Base-by-base conservation (phyloP, 2,113 vertebrate genomes). In the Phylloscopus whistleri region DNA sequence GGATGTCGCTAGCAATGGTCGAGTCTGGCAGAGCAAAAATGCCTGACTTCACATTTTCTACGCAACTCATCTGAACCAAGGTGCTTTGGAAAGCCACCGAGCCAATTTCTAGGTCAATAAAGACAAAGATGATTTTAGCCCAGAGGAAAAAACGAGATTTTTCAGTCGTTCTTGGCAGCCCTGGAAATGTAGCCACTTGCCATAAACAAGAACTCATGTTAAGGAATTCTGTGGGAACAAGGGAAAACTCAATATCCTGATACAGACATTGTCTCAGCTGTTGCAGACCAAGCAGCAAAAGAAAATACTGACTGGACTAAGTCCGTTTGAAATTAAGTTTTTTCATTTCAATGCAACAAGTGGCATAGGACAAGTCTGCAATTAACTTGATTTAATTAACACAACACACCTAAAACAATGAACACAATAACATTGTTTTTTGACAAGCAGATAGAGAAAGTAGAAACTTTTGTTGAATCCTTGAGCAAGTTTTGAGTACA, bases 1-100 rank as follows among this genome's bases (percentile, higher is more conserved):
- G 28, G 12, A n/a, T 60, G 3, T 8, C 31, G 30, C 28, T 6
- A 59, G 43, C 37, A 90, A 16, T n/a, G 13, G 39, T 10, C 4
- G 11, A 48, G 30, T 4, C 12, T 64, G 66, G 16, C 20, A 92
- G 14, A 75, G 33, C 11, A 79, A 83, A 59, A 59, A n/a, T 28
- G 56, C 44, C 39, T 27, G 55, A 12, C 8, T n/a, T 75, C 27
- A 17, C 9, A 6, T 73, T 48, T 80, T n/a, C 41, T 49, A 0
- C 28, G 22, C 53, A 73, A 66, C 21, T 53, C 24, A 18, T 31
- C 28, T 21, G 13, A 69, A 30, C n/a, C 30, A 74, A 35, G 21
- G 10, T n/a, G 33, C 7, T 1, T 30, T 55, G 27, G 31, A 77
- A 91, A 89, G 28, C 39, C 44, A 51, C 16, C 0, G 0, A 41